phyloP scores from a whole-genome alignment of 1,140 invertebrate species.

The Metopolophium dirhodum region DNA sequence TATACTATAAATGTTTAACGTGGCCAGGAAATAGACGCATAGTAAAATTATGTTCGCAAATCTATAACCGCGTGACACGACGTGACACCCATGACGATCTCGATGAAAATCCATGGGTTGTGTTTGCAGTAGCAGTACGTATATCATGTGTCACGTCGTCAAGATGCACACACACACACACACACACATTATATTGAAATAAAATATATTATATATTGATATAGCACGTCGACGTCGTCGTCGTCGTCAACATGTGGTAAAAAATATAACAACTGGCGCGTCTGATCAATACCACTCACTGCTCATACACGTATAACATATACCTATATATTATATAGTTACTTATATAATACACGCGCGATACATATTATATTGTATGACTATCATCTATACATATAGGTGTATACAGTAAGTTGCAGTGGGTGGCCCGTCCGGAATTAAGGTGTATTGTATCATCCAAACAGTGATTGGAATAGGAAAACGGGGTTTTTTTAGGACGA shows the following conservation, averaged over 20 bases:
- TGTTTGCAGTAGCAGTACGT: background rate
- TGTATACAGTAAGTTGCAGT: too few relatives aligned
- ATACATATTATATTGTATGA: too few relatives aligned
- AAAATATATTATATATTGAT: background rate
- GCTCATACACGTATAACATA: background rate
- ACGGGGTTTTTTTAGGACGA: background rate
- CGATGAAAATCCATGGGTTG: background rate
- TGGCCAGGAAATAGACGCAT: background rate
- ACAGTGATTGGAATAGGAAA: background rate
- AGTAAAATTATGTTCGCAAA: background rate
- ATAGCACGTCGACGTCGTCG: too few relatives aligned
- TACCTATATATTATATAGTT: too few relatives aligned
- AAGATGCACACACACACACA: background rate
- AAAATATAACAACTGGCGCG: background rate
- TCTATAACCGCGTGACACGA: background rate
- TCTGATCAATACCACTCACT: background rate
- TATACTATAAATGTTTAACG: background rate
- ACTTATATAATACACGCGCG: too few relatives aligned
- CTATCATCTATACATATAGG: too few relatives aligned
- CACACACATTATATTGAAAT: too few relatives aligned
- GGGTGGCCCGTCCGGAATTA: too few relatives aligned
- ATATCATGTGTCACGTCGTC: background rate
- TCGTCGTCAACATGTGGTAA: background rate
- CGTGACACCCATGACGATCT: background rate
- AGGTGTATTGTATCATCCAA: background rate